Percentiles rank a stretch among this genome's conserved stretches.
Evolutionary conservation across 2,797 vertebrate species (phyloP).

Genomic region (Microctenopoma stevenorrisi): DNA sequence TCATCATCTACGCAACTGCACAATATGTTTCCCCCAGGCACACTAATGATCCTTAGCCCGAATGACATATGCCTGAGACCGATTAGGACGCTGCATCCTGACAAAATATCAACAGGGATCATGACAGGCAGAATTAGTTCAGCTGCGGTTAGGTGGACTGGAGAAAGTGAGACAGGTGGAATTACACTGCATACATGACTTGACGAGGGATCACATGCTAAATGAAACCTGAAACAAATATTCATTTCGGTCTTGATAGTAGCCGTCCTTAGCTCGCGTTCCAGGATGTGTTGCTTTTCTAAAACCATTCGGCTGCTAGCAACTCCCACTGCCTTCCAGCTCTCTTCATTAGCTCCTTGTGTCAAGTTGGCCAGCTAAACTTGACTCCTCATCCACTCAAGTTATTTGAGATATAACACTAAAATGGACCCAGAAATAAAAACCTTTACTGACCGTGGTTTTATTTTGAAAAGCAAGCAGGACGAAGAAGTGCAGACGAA

Average conservation of each 20-base stretch:
- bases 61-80: constrained; percentile 76
- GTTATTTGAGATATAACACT: constrained; percentile 21
- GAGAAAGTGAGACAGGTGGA: constrained; percentile 50
- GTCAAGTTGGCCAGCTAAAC: constrained; percentile 52
- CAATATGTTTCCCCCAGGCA: constrained; percentile 58
- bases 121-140: constrained; percentile 70
- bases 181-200: constrained; percentile 24
- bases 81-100: constrained; percentile 66
- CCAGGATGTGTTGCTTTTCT: constrained; percentile 36
- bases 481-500: constrained; percentile 4
- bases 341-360: constrained; percentile 41
- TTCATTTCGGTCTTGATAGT: constrained; percentile 34
- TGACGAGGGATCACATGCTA: constrained; percentile 23
- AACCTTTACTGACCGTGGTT: constrained; percentile 9
- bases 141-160: constrained; percentile 49
- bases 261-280: constrained; percentile 31
- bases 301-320: constrained; percentile 44
- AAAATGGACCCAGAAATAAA: constrained; percentile 22
- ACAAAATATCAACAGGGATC: constrained; percentile 71
- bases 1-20: constrained; percentile 47
- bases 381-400: constrained; percentile 31
- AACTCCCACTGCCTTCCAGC: constrained; percentile 42
- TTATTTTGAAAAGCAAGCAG: constrained; percentile 23
- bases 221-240: constrained; percentile 18
- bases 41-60: constrained; percentile 72